Percentiles rank a stretch among this genome's conserved stretches.
Evolutionary conservation across 2,888 invertebrate genomes (phyloP).

Genomic region (Lydus trimaculatus): DNA sequence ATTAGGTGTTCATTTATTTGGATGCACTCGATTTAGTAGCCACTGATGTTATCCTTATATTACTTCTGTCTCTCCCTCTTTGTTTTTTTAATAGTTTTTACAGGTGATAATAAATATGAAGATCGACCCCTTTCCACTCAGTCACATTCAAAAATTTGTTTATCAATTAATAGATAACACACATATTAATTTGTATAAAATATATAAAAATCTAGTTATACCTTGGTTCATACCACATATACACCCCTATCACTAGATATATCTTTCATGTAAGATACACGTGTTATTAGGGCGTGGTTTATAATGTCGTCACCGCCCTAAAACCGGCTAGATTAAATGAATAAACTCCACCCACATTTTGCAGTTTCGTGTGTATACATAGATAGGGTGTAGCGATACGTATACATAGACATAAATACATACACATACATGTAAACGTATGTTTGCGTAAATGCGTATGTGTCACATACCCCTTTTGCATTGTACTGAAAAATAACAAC

Average conservation of each 20-base stretch:
- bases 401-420: too few species aligned
- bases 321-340: slow-evolving; percentile 26
- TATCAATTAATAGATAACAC: too few species aligned
- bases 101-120: too few species aligned
- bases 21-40: slow-evolving; percentile 59
- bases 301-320: slow-evolving; percentile 17
- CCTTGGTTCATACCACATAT: too few species aligned
- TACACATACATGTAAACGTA: not conserved
- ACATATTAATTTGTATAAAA: too few species aligned
- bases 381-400: not conserved
- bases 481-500: not conserved
- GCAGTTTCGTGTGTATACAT: not conserved
- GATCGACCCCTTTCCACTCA: too few species aligned
- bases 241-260: not conserved
- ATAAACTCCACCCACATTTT: slow-evolving; percentile 27
- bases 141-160: too few species aligned
- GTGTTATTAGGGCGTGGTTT: slow-evolving; percentile 29
- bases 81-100: slow-evolving; percentile 44
- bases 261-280: slow-evolving; percentile 13
- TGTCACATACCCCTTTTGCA: not conserved
- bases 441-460: not conserved
- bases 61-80: slow-evolving; percentile 15
- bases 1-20: slow-evolving; percentile 59
- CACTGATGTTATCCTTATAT: slow-evolving; percentile 48
- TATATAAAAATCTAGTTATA: too few species aligned